Evolutionary conservation across 2,888 invertebrate genomes (phyloP).

Genomic region (Synanthedon andrenaeformis): DNA sequence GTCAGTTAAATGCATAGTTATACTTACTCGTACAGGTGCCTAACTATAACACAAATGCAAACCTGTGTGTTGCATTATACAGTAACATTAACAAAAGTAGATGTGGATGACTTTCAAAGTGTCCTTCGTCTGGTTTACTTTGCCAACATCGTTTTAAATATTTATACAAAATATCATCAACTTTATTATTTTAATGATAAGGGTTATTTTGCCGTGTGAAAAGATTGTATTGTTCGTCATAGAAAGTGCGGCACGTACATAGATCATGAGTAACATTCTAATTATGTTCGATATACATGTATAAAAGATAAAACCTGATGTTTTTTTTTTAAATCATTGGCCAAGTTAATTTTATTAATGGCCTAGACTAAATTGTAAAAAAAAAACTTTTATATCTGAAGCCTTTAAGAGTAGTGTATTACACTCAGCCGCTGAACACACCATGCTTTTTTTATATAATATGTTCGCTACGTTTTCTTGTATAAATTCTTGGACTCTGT

Average conservation of each 20-base stretch:
- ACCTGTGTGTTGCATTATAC: no score
- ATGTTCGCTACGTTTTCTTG: no score
- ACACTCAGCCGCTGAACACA: no score
- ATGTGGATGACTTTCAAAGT: not conserved
- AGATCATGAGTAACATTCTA: conserved; percentile 43
- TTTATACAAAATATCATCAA: not conserved
- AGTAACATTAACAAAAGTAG: no score
- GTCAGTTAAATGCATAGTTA: no score
- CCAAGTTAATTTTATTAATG: not conserved
- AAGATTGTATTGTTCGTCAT: conserved; percentile 29
- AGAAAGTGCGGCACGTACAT: conserved; percentile 43
- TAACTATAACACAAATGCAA: no score
- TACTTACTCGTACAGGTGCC: no score
- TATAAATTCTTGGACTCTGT: no score
- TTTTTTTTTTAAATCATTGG: not conserved
- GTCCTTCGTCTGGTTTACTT: not conserved
- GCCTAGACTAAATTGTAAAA: no score
- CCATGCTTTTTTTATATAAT: no score
- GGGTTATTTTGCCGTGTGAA: conserved; percentile 15
- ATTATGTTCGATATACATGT: conserved; percentile 18
- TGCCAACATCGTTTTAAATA: not conserved
- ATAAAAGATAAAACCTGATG: not conserved
- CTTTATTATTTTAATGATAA: conserved; percentile 16
- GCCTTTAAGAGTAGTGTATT: no score
- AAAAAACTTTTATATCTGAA: no score